Conservation (phyloP, 2,888 invertebrate genomes). For the Magallana nippona region DNA sequence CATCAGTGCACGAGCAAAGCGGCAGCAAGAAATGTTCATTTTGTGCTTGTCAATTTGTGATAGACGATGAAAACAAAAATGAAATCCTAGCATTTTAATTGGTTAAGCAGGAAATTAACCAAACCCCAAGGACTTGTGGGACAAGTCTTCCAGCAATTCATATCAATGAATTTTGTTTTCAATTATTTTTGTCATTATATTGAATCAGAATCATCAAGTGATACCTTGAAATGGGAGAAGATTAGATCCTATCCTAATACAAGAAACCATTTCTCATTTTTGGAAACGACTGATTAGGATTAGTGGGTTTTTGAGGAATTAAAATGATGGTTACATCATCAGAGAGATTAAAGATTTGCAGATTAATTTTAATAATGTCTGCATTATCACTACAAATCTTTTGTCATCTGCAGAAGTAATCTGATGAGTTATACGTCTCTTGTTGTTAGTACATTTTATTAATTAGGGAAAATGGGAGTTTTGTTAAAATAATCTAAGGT, state of each 20-base stretch:
- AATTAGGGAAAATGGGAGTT: slow-evolving; percentile 28
- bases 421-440: slow-evolving; percentile 19
- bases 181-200: slow-evolving; percentile 35
- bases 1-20: slow-evolving; percentile 9
- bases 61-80: slow-evolving; percentile 34
- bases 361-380: slow-evolving; percentile 18
- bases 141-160: slow-evolving; percentile 19
- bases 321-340: slow-evolving; percentile 18
- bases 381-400: slow-evolving; percentile 4
- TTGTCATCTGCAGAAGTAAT: slow-evolving; percentile 23
- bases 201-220: slow-evolving; percentile 38
- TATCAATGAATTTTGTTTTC: slow-evolving; percentile 32
- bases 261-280: slow-evolving; percentile 26
- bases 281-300: slow-evolving; percentile 12
- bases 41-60: slow-evolving; percentile 7
- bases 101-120: slow-evolving; percentile 39
- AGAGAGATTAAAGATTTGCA: slow-evolving; percentile 15
- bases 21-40: slow-evolving; percentile 31
- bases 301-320: slow-evolving; percentile 9
- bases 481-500: not conserved
- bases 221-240: slow-evolving; percentile 12
- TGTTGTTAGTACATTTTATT: not conserved
- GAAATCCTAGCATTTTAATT: slow-evolving; percentile 30
- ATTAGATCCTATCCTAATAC: not conserved
- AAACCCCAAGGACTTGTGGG: slow-evolving; percentile 31